phyloP scores from a whole-genome alignment of 2,888 invertebrate species.

The Parnassius mnemosyne region DNA sequence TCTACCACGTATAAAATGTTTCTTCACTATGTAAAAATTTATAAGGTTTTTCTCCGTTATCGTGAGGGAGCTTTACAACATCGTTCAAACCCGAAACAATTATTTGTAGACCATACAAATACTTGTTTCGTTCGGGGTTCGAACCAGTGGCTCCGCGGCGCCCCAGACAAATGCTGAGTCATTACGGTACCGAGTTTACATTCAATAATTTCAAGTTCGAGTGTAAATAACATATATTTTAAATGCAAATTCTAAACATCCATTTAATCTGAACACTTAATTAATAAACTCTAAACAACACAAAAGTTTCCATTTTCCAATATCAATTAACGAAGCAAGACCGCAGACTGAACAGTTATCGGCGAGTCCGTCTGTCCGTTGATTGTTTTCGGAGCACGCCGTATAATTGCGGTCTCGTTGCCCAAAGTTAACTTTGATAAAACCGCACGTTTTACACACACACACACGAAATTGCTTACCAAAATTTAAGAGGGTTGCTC shows the following conservation, averaged over 20 bases:
- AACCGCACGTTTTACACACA: slow-evolving; percentile 29
- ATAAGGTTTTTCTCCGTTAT: no score
- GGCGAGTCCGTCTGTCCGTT: slow-evolving; percentile 41
- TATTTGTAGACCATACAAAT: no score
- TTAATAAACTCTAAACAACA: slow-evolving; percentile 11
- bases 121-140: background rate
- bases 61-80: no score
- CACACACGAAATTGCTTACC: slow-evolving; percentile 19
- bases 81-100: no score
- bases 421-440: slow-evolving; percentile 30
- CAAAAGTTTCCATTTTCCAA: slow-evolving; percentile 23
- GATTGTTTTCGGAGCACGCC: slow-evolving; percentile 60
- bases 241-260: background rate
- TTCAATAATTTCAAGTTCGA: no score
- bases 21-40: no score
- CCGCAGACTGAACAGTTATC: slow-evolving; percentile 41
- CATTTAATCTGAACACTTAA: background rate
- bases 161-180: no score
- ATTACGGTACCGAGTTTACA: no score
- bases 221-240: no score
- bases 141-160: background rate
- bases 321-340: slow-evolving; percentile 25
- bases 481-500: slow-evolving; percentile 1
- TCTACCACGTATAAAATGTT: no score
- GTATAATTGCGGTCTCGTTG: slow-evolving; percentile 53